These are phyloP conservation scores for Taurulus bubalis DNA, from an alignment of 2,113 vertebrate genomes.

Conservation along the genomic window DNA sequence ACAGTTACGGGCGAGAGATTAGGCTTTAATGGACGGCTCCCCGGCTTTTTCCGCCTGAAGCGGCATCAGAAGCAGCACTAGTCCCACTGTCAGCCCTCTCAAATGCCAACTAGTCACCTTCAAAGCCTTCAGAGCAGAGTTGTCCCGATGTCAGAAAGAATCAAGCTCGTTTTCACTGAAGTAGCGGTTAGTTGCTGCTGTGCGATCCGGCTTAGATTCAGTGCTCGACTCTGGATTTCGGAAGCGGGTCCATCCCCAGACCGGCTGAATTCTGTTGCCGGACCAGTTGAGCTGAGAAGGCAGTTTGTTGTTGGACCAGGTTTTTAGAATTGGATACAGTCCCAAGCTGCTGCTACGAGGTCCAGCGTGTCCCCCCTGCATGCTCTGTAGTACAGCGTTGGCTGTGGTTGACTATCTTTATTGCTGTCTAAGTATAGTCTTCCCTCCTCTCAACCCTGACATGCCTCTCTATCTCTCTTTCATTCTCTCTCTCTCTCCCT, in stretches of 20 bases:
- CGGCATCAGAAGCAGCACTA: not conserved
- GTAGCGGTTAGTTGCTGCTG: not conserved
- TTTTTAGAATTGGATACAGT: conserved; percentile 13
- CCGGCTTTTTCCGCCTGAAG: not conserved
- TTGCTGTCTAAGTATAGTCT: conserved; percentile 63
- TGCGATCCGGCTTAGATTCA: not conserved
- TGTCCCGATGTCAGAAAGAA: conserved; percentile 9
- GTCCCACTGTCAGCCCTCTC: not conserved
- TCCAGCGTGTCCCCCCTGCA: conserved; percentile 35
- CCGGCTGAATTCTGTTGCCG: not conserved
- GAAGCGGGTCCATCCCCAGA: conserved; percentile 1
- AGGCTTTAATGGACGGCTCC: not conserved
- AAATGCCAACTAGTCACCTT: conserved; percentile 11
- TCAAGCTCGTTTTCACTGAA: not conserved
- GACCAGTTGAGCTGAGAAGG: conserved; percentile 7
- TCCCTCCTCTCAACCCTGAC: conserved; percentile 48
- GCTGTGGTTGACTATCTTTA: conserved; percentile 55
- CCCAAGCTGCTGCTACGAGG: conserved; percentile 22
- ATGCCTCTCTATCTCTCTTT: conserved; percentile 40
- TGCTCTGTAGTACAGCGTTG: conserved; percentile 32
- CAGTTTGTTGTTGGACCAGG: conserved; percentile 15
- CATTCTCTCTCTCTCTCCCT: conserved; percentile 41
- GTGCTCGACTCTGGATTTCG: not conserved
- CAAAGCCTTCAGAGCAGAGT: not conserved
- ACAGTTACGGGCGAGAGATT: not conserved